A percentile compares a stretch with the other conserved stretches of the same genome.
Evolutionary conservation across 2,888 invertebrate species (phyloP).

Genomic region (Microdon myrmicae): DNA sequence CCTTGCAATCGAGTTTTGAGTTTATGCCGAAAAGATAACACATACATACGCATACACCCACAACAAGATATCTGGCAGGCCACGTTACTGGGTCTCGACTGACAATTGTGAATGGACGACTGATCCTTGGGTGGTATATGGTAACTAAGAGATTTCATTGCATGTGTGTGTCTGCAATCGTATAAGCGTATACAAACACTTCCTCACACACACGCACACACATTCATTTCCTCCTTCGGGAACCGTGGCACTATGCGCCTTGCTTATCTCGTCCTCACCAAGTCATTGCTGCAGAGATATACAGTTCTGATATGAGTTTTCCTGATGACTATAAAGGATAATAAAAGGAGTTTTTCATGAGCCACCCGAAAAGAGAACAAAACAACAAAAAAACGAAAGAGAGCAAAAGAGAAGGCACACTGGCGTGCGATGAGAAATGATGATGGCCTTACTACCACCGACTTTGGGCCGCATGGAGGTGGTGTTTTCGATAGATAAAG

Average conservation of each 20-base stretch:
- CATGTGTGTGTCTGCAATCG: constrained; percentile 2
- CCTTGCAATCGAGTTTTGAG: constrained; percentile 45
- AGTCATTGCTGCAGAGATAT: constrained; percentile 53
- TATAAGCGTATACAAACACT: constrained; percentile 10
- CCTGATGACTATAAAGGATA: constrained; percentile 53
- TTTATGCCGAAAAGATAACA: constrained; percentile 44
- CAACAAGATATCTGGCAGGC: background rate
- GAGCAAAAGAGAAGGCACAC: constrained; percentile 36
- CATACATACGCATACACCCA: constrained; percentile 19
- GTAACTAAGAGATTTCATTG: background rate
- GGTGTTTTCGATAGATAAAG: constrained; percentile 49
- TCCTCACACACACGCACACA: constrained; percentile 4
- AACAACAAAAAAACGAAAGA: background rate
- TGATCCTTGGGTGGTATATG: constrained; percentile 18
- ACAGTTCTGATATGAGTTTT: constrained; percentile 52
- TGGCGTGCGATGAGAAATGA: constrained; percentile 53
- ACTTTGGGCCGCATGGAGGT: constrained; percentile 9
- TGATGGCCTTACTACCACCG: constrained; percentile 33
- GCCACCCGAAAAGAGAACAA: constrained; percentile 21
- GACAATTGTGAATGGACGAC: constrained; percentile 40
- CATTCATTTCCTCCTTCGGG: background rate
- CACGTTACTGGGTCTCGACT: constrained; percentile 1
- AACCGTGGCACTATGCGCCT: no score
- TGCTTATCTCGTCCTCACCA: constrained; percentile 52
- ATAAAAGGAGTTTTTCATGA: constrained; percentile 52